These are phyloP conservation scores for Micromys minutus DNA, from an alignment of 2,113 vertebrate species.

Conservation along the genomic window DNA sequence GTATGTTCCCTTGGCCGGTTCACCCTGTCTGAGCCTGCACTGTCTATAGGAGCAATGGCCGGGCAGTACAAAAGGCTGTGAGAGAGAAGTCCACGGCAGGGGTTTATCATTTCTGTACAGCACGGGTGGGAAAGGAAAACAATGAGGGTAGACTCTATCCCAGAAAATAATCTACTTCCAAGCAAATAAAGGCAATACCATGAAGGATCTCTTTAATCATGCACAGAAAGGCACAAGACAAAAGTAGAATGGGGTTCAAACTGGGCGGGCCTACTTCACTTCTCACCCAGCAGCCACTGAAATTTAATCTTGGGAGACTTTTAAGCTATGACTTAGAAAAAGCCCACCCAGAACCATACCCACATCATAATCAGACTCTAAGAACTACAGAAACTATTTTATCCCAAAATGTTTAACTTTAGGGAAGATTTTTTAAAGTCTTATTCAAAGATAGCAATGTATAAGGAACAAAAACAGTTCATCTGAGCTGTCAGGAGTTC, in stretches of 20 bases:
- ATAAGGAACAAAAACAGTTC: conserved; percentile 54
- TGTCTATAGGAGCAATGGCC: not conserved
- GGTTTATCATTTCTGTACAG: conserved; percentile 52
- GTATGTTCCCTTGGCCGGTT: not conserved
- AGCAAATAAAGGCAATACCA: conserved; percentile 62
- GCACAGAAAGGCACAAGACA: conserved; percentile 72
- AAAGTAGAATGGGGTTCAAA: not conserved
- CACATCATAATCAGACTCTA: conserved; percentile 28
- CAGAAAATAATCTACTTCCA: conserved; percentile 47
- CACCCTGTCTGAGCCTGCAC: not conserved
- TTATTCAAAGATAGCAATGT: conserved; percentile 52
- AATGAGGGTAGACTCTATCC: conserved; percentile 33
- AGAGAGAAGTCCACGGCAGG: conserved; percentile 56
- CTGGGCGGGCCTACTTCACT: not conserved
- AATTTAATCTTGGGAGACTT: conserved; percentile 28
- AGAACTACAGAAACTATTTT: conserved; percentile 36
- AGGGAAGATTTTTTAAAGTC: conserved; percentile 29
- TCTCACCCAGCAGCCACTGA: conserved; percentile 6
- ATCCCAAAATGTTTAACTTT: conserved; percentile 52
- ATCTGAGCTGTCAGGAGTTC: conserved; percentile 43
- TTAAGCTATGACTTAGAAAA: conserved; percentile 44
- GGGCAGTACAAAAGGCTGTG: not conserved
- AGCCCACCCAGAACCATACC: conserved; percentile 28
- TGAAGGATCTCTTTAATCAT: conserved; percentile 56
- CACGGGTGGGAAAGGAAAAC: conserved; percentile 14